Conservation (phyloP, 2,888 invertebrate genomes). For the Halictus quadricinctus region DNA sequence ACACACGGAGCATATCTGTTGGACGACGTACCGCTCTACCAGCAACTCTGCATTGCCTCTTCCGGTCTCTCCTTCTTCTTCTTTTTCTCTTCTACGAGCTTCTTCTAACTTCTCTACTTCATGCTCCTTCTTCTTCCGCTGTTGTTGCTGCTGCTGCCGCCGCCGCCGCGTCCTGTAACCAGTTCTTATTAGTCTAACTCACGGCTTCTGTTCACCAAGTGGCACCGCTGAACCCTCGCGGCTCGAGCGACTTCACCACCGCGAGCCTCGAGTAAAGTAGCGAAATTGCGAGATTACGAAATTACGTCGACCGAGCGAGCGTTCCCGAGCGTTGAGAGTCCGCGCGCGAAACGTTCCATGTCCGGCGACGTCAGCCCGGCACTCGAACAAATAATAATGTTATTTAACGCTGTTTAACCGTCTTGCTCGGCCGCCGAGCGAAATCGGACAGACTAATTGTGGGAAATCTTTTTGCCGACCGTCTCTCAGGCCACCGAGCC, state of each 20-base stretch:
- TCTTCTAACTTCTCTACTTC: neutral
- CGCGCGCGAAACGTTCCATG: slow-evolving; percentile 1
- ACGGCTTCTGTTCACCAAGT: slow-evolving; percentile 63
- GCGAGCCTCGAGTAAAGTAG: slow-evolving; percentile 25
- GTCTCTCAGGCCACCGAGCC: slow-evolving; percentile 15
- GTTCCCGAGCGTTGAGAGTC: slow-evolving; percentile 27
- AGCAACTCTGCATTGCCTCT: slow-evolving; percentile 26
- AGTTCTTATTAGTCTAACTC: slow-evolving; percentile 59
- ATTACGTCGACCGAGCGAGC: slow-evolving; percentile 52
- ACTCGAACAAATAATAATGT: slow-evolving; percentile 36
- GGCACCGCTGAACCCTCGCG: slow-evolving; percentile 65
- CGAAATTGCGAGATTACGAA: slow-evolving; percentile 33
- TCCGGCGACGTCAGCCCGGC: neutral
- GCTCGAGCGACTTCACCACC: slow-evolving; percentile 54
- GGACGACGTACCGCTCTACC: slow-evolving; percentile 11
- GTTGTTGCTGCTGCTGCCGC: slow-evolving; percentile 31
- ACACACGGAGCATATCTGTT: slow-evolving; percentile 13
- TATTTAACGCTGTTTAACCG: slow-evolving; percentile 48
- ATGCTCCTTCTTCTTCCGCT: slow-evolving; percentile 25
- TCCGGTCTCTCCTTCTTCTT: neutral
- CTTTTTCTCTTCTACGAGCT: neutral
- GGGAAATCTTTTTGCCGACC: slow-evolving; percentile 31
- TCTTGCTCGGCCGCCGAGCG: neutral
- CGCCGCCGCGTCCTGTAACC: slow-evolving; percentile 30
- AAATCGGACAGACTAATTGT: slow-evolving; percentile 42